Evolutionary conservation across 35 echinoderm and acorn worm species (phyloP), one percentile per base, ranked within the genome.

Genomic region (Heliocidaris tuberculata): DNA sequence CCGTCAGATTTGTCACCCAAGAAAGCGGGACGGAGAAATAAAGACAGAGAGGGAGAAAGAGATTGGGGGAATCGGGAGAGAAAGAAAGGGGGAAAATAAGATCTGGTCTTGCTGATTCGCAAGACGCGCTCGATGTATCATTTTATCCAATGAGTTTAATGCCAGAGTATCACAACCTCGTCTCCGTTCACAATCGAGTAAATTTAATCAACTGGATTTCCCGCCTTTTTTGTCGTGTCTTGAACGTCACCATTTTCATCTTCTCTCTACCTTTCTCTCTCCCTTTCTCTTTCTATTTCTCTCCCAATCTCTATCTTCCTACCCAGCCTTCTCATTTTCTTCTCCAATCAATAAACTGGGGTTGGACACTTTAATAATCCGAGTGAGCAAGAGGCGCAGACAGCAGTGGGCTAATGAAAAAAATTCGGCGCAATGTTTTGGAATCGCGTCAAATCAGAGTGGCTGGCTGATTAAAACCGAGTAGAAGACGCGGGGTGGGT

Each of bases 121-220:
- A 48, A 89, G 17, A 89, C 31, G 87, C 87, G 32, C 87, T 32
- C 87, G 87, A 89, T 89, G 87, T 89, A 89, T 89, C 87, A 89
- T 89, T 89, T 89, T 48, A 89, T 89, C 87, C 87, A 89, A 48
- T 48, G 87, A 32, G 87, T 89, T 89, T 89, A 89, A 89, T 89
- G 87, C 47, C 87, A 89, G 87, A 89, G 87, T 89, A 89, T 89
- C 87, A 15, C 87, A 89, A 89, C 87, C 87, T 89, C 87, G 87
- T 89, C 87, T 89, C 87, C 87, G 87, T 89, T 89, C 87, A 89
- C 87, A 89, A 89, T 89, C 87, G 31, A 89, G 87, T 89, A 89
- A 89, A 89, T 89, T 89, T 89, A 89, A 89, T 89, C 87, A 89
- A 89, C 87, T 89, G 87, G 87, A 89, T 89, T 89, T 89, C 87